A percentile compares a stretch with the other conserved stretches of the same genome.
Evolutionary conservation across 2,113 vertebrate genomes (phyloP).

Genomic region (Galeopterus variegatus): DNA sequence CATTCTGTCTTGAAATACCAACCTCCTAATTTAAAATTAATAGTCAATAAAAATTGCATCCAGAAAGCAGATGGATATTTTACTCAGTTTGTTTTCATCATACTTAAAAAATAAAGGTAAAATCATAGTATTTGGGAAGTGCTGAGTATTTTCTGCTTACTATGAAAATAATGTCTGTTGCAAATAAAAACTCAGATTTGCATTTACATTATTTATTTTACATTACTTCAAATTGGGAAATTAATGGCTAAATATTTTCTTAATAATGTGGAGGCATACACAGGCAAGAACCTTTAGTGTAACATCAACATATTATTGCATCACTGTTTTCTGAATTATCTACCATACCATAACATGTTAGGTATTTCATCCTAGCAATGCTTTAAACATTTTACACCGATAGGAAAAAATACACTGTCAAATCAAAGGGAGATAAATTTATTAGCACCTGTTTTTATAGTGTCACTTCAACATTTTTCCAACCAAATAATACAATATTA

Average conservation of each 20-base stretch:
- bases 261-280: background rate
- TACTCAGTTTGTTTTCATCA: slow-evolving; percentile 4
- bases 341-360: background rate
- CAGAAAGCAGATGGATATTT: background rate
- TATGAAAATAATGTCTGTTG: background rate
- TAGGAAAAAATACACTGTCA: background rate
- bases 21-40: slow-evolving; percentile 55
- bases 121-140: background rate
- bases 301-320: background rate
- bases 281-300: background rate
- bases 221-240: background rate
- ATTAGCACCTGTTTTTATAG: background rate
- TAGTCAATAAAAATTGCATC: slow-evolving; percentile 3
- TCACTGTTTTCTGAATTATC: background rate
- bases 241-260: slow-evolving; percentile 20
- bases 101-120: slow-evolving; percentile 36
- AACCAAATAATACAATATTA: background rate
- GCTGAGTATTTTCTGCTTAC: background rate
- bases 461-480: background rate
- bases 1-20: slow-evolving; percentile 22
- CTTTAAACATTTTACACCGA: background rate
- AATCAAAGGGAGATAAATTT: background rate
- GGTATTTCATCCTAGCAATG: background rate
- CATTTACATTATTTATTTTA: background rate
- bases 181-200: slow-evolving; percentile 1